Evolutionary conservation across 1,140 invertebrate genomes (phyloP), one percentile per base, ranked within the genome.

Genomic region (Eriocheir sinensis): DNA sequence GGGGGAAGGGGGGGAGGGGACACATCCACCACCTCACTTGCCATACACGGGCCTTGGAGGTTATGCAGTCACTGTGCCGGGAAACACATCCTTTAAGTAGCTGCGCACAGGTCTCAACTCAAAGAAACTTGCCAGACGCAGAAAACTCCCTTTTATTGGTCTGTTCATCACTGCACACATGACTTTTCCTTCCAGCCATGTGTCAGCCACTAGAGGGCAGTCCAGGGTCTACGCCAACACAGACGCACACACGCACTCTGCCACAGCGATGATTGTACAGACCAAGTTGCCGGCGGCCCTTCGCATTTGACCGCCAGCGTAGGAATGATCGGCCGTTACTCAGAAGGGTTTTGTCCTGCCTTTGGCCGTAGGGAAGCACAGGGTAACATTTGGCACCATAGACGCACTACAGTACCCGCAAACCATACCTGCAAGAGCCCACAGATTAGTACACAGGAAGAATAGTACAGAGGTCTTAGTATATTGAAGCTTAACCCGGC

Each of bases 291-390:
- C 27, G 44, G 48, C 36, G 41, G 86, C 85, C 53, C 93, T 89
- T 93, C 85, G 79, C 2, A 38, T 60, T 32, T 44, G 88, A 41
- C 38, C 40, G 44, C 93, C 86, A 41, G 30, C 34, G 27, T 38
- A 72, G 93, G 72, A 81, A 38, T 27, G 41, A 40, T 48, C 86
- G 72, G 86, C 86, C 80, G 86, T 60, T 79, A 60, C 86, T 32
- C 60, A 80, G 60, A 90, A 80, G 85, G 86, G 34, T 60, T 60
- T 81, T 48, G 41, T 90, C 41, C 9, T 85, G 60, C 89, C 93
- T 94, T 94, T 91, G 93, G 93, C 93, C 41, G 60, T 89, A 92
- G 81, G 93, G 93, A 94, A 94, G 93, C 89, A 90, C 93, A 94
- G 80, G 93, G 93, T 83, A 91, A 53, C 79, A 91, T 81, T 94